Base-by-base conservation (phyloP, 2,113 vertebrate species). In the Romanogobio albipinnatus region DNA sequence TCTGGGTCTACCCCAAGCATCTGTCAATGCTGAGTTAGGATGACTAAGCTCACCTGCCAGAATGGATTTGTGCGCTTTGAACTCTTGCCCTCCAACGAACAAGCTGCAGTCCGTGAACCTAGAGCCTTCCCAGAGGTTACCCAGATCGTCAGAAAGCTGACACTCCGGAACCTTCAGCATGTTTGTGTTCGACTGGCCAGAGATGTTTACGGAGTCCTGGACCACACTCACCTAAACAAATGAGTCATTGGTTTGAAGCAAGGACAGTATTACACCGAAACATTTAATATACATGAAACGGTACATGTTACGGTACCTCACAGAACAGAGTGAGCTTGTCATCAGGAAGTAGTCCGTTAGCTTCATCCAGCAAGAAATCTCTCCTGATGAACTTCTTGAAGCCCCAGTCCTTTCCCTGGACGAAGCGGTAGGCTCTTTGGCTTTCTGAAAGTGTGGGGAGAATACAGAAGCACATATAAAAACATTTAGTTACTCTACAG, bases 101-200 rank as follows among this genome's bases (percentile, higher is more conserved):
- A 99, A 90, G 58, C 96, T 99, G 91, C 98, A 99, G 91, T 99
- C 98, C 0, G 98, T 99, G 94, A 99, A 99, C 82, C 97, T 96
- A 0, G 97, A 99, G 81, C 98, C 99, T 92, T 99, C 98, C 98
- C 98, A 99, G 43, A 99, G 93, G 45, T 96, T 97, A 33, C 98
- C 98, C 87, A 99, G 87, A 88, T 99, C 98, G 8, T 99, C 98
- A 0, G 98, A 97, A 91, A 99, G 91, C 70, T 97, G 96, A 89
- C 98, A 99, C 90, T 99, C 98, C 0, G 98, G 98, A 13, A 99
- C 98, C 93, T 99, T 99, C 90, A 99, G 96, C 98, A 99, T 98
- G 90, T 99, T 99, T 97, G 98, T 99, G 58, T 97, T 99, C 88
- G 98, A 98, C 93, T 99, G 98, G 3, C 98, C 98, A 0, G 98